A percentile compares a stretch with the other conserved stretches of the same genome.
Conservation (phyloP, 2,113 vertebrate species). For the Tenebrosternarchus preto region DNA sequence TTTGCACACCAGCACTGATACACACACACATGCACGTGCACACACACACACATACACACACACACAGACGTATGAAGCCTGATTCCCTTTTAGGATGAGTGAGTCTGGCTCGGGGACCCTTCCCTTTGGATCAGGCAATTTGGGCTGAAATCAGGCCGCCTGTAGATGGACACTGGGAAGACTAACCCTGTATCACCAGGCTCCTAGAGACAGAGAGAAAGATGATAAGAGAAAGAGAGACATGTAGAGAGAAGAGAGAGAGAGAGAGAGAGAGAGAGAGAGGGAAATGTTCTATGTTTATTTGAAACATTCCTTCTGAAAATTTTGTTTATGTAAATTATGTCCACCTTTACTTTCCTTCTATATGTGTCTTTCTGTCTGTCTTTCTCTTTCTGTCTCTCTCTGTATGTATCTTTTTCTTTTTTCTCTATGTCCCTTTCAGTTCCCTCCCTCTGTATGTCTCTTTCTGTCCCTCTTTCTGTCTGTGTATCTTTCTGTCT, state of each 20-base stretch:
- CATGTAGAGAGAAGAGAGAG: not conserved
- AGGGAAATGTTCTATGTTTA: not conserved
- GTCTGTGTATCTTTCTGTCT: no score
- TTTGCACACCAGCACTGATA: not conserved
- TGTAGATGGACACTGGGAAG: slow-evolving; percentile 1
- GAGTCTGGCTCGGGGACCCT: slow-evolving; percentile 27
- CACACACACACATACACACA: slow-evolving; percentile 7
- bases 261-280: slow-evolving; percentile 3
- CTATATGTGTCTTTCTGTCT: not conserved
- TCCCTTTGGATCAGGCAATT: slow-evolving; percentile 41
- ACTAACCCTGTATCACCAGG: slow-evolving; percentile 21
- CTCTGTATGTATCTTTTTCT: no score
- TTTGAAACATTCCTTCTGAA: not conserved
- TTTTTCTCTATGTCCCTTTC: no score
- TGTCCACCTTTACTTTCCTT: not conserved
- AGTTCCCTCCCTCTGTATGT: no score
- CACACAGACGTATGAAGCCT: not conserved
- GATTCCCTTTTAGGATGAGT: slow-evolving; percentile 6
- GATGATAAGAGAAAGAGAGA: slow-evolving; percentile 5
- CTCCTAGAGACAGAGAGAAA: not conserved
- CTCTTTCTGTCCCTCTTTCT: no score
- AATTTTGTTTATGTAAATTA: not conserved
- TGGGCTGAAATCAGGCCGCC: slow-evolving; percentile 37
- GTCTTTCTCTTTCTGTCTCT: not conserved
- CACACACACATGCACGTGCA: slow-evolving; percentile 22